Conservation (phyloP, 2,113 vertebrate genomes). For the Petroica traversi region DNA sequence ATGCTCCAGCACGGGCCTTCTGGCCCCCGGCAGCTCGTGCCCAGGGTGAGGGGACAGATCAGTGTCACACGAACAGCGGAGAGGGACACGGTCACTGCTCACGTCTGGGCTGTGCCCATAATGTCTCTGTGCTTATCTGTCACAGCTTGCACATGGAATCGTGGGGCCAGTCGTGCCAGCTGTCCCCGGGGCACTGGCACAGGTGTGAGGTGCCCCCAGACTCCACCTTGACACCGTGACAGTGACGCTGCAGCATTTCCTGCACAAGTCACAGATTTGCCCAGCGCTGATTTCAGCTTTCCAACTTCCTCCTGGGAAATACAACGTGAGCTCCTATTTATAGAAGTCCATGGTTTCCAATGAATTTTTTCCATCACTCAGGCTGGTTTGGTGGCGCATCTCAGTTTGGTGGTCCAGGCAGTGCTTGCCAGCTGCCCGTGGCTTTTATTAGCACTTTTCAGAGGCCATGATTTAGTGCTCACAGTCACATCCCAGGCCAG, state of each 20-base stretch:
- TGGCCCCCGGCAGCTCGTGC: neutral
- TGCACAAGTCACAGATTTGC: neutral
- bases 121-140: neutral
- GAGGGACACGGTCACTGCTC: neutral
- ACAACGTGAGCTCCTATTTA: neutral
- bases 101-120: neutral
- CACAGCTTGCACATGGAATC: neutral
- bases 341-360: neutral
- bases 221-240: neutral
- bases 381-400: neutral
- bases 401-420: neutral
- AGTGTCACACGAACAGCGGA: rapidly evolving
- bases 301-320: neutral
- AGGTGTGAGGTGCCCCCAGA: neutral
- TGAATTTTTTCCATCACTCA: neutral
- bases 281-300: neutral
- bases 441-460: neutral
- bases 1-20: neutral
- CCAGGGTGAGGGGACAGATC: neutral
- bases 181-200: neutral
- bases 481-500: neutral
- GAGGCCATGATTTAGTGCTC: neutral
- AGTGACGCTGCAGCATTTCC: neutral
- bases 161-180: neutral
- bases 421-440: neutral